Evolutionary conservation across 2,113 vertebrate genomes (phyloP).

Genomic region (Mastomys natalensis): DNA sequence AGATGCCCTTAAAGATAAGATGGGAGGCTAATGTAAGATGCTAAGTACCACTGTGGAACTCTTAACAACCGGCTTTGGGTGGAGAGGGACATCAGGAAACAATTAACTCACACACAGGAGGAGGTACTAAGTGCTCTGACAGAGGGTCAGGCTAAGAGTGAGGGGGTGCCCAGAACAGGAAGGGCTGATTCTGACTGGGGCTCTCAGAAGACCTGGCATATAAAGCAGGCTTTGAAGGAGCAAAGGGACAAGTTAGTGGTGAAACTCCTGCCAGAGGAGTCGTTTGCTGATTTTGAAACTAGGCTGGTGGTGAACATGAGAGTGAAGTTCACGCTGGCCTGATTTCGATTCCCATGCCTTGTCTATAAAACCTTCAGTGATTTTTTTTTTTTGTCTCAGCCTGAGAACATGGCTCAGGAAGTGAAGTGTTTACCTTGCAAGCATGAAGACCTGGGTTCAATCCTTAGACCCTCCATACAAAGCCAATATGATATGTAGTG

Average conservation of each 20-base stretch:
- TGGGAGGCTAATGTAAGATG: background rate
- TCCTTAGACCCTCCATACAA: background rate
- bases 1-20: background rate
- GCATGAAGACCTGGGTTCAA: background rate
- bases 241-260: background rate
- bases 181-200: background rate
- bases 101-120: background rate
- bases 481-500: rapidly evolving
- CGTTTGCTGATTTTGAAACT: slow-evolving; percentile 15
- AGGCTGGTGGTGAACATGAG: background rate
- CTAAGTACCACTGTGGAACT: background rate
- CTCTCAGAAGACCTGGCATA: background rate
- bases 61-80: background rate
- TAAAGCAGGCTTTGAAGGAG: background rate
- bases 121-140: background rate
- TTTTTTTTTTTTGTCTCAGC: background rate
- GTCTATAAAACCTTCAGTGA: background rate
- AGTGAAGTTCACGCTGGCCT: background rate
- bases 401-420: background rate
- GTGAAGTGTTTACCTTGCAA: background rate
- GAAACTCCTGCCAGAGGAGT: background rate
- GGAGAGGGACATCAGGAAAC: background rate
- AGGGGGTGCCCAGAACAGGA: background rate
- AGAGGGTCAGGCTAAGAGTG: background rate
- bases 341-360: background rate